Base-by-base conservation (phyloP, 1,140 invertebrate species). In the Tetranychus urticae region DNA sequence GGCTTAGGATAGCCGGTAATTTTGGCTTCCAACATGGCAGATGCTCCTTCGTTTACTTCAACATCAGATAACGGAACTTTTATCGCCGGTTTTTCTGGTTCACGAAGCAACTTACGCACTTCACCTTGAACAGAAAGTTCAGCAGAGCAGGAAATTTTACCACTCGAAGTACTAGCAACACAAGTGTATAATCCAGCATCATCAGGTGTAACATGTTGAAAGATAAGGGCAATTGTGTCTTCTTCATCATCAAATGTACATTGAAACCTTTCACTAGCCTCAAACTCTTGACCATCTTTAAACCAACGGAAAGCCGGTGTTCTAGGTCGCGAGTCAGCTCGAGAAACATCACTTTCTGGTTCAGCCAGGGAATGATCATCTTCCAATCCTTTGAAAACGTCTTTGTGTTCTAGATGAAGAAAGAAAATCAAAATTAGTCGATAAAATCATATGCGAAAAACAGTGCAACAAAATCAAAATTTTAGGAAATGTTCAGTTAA, bases 1-100 rank as follows among this genome's bases (percentile, higher is more conserved):
- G 92, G 92, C 70, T 89, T 87, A 8, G 93, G 93, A 71, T 84
- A 97, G 60, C 92, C 93, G 70, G 86, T 86, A 63, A 93, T 84
- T 69, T 86, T 81, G 31, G 88, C 77, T 68, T 97, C 93, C 64
- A 98, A 73, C 80, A 96, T 94, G n/a, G 91, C 92, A 8, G 88
- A 88, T 1, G 82, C 86, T 56, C 88, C 88, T 55, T 80, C 78
- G 60, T 78, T 82, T 8, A 84, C 84, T 68, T 88, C 82, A 46
- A 82, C 79, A 70, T 88, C 86, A n/a, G 45, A 34, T 45, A 64
- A 31, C 23, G 47, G 14, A 14, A 39, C 45, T 37, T 59, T 62
- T 13, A 64, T 33, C 8, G 31, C 36, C 8, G 63, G 63, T 33
- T 56, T n/a, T 33, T 58, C 36, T 2, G 60, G 63, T 23, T 54